phyloP scores from a whole-genome alignment of 2,113 vertebrate genomes.

The Neotragus moschatus region DNA sequence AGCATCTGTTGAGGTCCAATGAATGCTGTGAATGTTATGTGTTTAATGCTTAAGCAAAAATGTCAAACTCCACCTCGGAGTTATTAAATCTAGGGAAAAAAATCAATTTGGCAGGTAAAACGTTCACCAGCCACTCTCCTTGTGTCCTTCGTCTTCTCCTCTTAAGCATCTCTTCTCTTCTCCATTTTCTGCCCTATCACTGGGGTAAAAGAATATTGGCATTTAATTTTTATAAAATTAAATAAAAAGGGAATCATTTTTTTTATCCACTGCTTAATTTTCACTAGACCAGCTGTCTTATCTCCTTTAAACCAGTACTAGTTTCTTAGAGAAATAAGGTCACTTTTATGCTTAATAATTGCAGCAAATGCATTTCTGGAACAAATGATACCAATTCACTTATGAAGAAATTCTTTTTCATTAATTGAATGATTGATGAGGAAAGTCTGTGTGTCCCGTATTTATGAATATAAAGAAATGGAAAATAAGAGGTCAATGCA shows the following conservation, averaged over 20 bases:
- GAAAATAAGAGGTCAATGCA: constrained; percentile 21
- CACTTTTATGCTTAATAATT: not conserved
- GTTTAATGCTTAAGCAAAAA: constrained; percentile 41
- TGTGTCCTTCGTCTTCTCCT: not conserved
- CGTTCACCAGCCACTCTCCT: not conserved
- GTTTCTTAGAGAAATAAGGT: not conserved
- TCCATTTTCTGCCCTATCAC: not conserved
- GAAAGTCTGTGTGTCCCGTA: not conserved
- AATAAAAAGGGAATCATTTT: constrained; percentile 11
- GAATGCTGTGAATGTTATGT: not conserved
- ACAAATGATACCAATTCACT: not conserved
- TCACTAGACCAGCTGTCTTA: not conserved
- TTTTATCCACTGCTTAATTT: not conserved
- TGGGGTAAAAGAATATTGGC: not conserved
- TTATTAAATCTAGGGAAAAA: constrained; percentile 5
- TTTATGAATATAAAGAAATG: not conserved
- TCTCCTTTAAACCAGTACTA: not conserved
- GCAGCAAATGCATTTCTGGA: not conserved
- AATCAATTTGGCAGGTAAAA: not conserved
- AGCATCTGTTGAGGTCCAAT: not conserved
- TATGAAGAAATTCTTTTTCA: not conserved
- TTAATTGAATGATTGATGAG: not conserved
- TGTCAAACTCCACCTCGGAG: constrained; percentile 8
- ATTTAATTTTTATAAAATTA: not conserved
- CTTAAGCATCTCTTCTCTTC: not conserved